These are phyloP conservation scores for Orthosia gothica DNA, from an alignment of 2,888 invertebrate species.

Conservation along the genomic window DNA sequence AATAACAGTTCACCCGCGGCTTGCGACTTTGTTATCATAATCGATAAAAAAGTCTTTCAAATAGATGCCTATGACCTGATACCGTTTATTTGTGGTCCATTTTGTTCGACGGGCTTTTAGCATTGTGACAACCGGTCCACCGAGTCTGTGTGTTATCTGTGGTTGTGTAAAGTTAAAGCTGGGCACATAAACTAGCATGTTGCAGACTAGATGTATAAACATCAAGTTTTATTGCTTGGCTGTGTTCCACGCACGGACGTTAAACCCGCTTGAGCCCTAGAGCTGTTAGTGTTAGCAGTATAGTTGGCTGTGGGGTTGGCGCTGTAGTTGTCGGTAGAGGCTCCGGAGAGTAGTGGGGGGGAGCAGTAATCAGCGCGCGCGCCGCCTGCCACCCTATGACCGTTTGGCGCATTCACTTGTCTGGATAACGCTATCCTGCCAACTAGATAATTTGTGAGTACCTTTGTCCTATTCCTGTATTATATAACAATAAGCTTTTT, in stretches of 20 bases:
- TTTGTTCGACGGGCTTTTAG: constrained; percentile 71
- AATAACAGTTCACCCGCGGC: constrained; percentile 81
- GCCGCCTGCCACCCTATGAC: constrained; percentile 48
- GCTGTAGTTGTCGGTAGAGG: constrained; percentile 64
- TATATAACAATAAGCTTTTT: constrained; percentile 56
- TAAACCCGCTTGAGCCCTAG: constrained; percentile 84
- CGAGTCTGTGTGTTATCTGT: constrained; percentile 64
- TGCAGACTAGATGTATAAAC: constrained; percentile 88
- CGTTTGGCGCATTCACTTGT: constrained; percentile 53
- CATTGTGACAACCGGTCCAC: constrained; percentile 75
- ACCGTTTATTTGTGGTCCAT: constrained; percentile 72
- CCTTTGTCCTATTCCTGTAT: neutral
- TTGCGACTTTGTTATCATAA: constrained; percentile 70
- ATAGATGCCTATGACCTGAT: constrained; percentile 73
- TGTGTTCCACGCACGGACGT: constrained; percentile 89
- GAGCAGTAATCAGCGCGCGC: constrained; percentile 64
- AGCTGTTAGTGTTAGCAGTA: constrained; percentile 85
- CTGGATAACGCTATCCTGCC: constrained; percentile 39
- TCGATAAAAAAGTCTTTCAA: constrained; percentile 71
- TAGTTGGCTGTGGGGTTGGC: constrained; percentile 79
- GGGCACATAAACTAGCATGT: constrained; percentile 83
- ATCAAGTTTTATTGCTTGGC: constrained; percentile 91
- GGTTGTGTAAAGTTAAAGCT: constrained; percentile 74
- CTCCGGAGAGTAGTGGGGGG: constrained; percentile 54
- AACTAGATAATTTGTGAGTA: constrained; percentile 48